Base-by-base conservation (phyloP, 2,797 vertebrate species). In the Melanotaenia nigrans region DNA sequence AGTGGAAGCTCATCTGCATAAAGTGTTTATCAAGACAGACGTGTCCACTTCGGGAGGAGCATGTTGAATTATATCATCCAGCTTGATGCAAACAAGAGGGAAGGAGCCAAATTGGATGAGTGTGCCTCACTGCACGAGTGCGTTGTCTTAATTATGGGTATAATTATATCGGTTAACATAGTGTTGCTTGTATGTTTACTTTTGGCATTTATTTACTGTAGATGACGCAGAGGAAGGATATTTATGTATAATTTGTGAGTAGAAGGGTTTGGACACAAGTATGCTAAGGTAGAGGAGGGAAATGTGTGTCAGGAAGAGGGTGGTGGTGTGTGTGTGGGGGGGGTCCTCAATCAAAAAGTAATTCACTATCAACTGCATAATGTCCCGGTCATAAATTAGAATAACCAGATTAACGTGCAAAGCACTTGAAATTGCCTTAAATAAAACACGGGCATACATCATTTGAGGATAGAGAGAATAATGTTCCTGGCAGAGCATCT, bases 351-450 rank as follows among this genome's bases (percentile, higher is more conserved):
- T 95, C 86, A 93, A 88, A 90, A 85, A 84, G 89, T 95, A 95
- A 96, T 93, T 94, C 88, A 90, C 89, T 89, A 68, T 77, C 89
- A 94, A 89, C 93, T 87, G 90, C 92, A 93, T 94, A 92, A 94
- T 92, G 93, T 92, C 87, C 92, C 65, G 88, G 62, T 92, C 94
- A 95, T 96, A 95, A 96, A 96, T 97, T 95, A 95, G 92, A 95
- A 95, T 96, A 96, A 97, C 95, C 85, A 77, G 95, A 95, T 97
- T 96, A 96, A 95, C 90, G 93, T 94, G 95, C 87, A 91, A 93
- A 95, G 95, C 94, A 88, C 92, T 94, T 71, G 75, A 87, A 93
- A 94, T 90, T 91, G 93, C 92, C 90, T 93, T 94, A 96, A 96
- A 96, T 96, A 94, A 96, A 92, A 93, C 85, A 95, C 87, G 92